Base-by-base conservation (phyloP, 2,113 vertebrate species). In the Illadopsis cleaveri region DNA sequence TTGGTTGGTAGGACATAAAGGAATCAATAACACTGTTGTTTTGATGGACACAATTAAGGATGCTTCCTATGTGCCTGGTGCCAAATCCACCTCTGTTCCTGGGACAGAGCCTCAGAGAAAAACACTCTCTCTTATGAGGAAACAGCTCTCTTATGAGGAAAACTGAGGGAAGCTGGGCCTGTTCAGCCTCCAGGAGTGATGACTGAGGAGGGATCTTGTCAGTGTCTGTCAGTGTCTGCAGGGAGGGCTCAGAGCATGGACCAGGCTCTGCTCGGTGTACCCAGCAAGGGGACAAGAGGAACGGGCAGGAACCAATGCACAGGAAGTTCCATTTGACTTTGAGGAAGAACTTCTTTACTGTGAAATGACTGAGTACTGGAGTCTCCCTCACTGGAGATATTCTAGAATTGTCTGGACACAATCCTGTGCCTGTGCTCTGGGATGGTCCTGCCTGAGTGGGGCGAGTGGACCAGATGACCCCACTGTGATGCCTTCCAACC, bases 221-320 rank as follows among this genome's bases (percentile, higher is more conserved):
- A 10, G 1, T 27, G 21, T 44, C 21, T 58, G 51, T 68, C 53
- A 7, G 4, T 37, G 38, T 23, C 54, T 78, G 15, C 83, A 78
- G 47, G 28, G 15, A 69, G 54, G 38, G 22, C 0, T 69, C 18
- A 69, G 72, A 69, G 45, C 33, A 51, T 1, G 45, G 37, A 8
- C 11, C 38, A 69, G 64, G 54, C 19, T 69, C 38, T 77, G 54
- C 45, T 69, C 0, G 0, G 16, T 35, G 38, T 53, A 23, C 54
- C 28, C 64, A 61, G n/a, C 38, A 53, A 6, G 4, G 38, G 28
- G 3, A 38, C 38, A 60, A 53, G 45, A 77, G 12, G 15, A 69
- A 24, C 0, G 0, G 38, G 38, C 47, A 78, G 73, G 2, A 61
- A 30, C 23, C 20, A 23, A n/a, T n/a, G 33, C 28, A 0, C 27